These are phyloP conservation scores for Anguilla pacifica DNA, from an alignment of 2,797 vertebrate species.

Conservation along the genomic window DNA sequence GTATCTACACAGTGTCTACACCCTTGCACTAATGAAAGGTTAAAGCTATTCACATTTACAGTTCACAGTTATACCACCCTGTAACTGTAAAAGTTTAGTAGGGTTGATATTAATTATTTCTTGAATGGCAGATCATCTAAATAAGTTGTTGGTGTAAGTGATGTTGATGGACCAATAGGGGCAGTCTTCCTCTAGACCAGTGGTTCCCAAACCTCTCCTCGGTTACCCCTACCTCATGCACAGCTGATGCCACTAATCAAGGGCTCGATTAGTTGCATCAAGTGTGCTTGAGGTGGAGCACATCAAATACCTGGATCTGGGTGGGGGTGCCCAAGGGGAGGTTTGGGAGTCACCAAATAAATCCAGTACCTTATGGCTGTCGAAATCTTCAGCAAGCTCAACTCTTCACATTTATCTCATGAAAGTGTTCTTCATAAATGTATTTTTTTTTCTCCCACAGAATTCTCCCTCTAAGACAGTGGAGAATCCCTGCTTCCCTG, in stretches of 20 bases:
- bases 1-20: no score
- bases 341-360: background rate
- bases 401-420: constrained; percentile 6
- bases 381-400: background rate
- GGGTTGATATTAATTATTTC: background rate
- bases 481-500: constrained; percentile 84
- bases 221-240: background rate
- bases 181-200: background rate
- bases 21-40: background rate
- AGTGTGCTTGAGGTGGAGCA: no score
- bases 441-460: constrained; percentile 59
- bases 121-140: background rate
- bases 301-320: no score
- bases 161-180: background rate
- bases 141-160: background rate
- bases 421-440: background rate
- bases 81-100: background rate
- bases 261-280: no score
- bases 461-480: constrained; percentile 57
- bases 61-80: background rate
- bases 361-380: background rate
- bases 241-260: no score
- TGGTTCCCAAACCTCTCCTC: background rate
- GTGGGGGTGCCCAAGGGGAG: background rate
- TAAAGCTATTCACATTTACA: background rate